Evolutionary conservation across 2,113 vertebrate species (phyloP).

Genomic region (Spermophilus dauricus): DNA sequence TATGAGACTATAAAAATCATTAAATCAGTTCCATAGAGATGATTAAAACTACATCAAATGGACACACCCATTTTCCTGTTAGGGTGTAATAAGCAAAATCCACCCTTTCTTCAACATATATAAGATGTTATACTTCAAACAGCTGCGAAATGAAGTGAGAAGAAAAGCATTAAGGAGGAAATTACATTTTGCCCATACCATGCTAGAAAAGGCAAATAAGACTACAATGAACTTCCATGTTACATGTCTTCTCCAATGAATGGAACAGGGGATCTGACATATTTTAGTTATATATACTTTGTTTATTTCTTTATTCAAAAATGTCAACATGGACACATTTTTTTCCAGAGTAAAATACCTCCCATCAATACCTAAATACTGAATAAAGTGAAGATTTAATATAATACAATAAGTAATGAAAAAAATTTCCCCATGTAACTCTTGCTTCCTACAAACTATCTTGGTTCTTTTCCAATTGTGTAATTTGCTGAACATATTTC

Average conservation of each 20-base stretch:
- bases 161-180: background rate
- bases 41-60: background rate
- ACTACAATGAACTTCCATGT: background rate
- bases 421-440: background rate
- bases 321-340: background rate
- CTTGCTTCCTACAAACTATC: background rate
- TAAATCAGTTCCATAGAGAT: background rate
- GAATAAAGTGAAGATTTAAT: background rate
- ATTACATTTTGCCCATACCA: background rate
- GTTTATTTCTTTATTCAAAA: slow-evolving; percentile 63
- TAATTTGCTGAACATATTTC: slow-evolving; percentile 54
- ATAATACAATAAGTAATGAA: background rate
- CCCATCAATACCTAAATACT: background rate
- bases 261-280: background rate
- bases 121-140: background rate
- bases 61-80: background rate
- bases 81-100: background rate
- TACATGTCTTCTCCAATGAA: slow-evolving; percentile 33
- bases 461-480: background rate
- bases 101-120: background rate
- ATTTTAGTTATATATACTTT: slow-evolving; percentile 46
- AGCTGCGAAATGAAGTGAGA: background rate
- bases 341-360: background rate
- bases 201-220: background rate
- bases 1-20: background rate